A percentile compares a stretch with the other conserved stretches of the same genome.
phyloP scores from a whole-genome alignment of 2,888 invertebrate genomes.

The Mesoligia furuncula region DNA sequence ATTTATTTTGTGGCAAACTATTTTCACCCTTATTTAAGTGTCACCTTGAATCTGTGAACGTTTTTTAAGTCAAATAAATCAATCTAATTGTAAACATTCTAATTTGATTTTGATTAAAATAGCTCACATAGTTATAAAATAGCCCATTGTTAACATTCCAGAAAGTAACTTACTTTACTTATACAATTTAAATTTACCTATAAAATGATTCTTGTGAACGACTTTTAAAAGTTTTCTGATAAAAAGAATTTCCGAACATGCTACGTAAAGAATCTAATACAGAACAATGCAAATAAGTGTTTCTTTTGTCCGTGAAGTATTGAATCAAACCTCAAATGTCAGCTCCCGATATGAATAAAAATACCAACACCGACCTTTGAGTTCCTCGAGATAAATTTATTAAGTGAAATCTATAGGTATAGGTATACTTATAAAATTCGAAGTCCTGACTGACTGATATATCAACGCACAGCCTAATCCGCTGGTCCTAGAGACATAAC shows the following conservation, averaged over 20 bases:
- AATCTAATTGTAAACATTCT: too few relatives aligned
- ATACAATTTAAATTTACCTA: constrained; percentile 10
- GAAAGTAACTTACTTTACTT: too few relatives aligned
- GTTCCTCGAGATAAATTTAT: constrained; percentile 12
- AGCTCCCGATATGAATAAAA: constrained; percentile 10
- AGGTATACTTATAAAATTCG: too few relatives aligned
- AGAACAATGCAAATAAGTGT: constrained; percentile 13
- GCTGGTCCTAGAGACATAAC: too few relatives aligned
- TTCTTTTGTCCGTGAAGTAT: constrained; percentile 22
- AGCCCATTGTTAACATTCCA: neutral
- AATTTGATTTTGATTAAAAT: neutral
- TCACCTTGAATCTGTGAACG: too few relatives aligned
- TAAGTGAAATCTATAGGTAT: too few relatives aligned
- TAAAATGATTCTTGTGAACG: constrained; percentile 12
- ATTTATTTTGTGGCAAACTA: too few relatives aligned
- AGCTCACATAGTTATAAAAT: neutral
- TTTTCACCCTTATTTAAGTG: too few relatives aligned
- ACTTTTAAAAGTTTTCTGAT: constrained; percentile 3
- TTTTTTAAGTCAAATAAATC: too few relatives aligned
- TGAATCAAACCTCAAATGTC: constrained; percentile 31
- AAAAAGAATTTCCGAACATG: neutral
- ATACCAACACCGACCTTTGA: constrained; percentile 14
- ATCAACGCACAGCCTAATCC: too few relatives aligned
- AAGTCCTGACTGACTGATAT: too few relatives aligned
- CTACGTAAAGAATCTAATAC: constrained; percentile 2